Base-by-base conservation (phyloP, 2,888 invertebrate species). In the Caenorhabditis parvicauda region DNA sequence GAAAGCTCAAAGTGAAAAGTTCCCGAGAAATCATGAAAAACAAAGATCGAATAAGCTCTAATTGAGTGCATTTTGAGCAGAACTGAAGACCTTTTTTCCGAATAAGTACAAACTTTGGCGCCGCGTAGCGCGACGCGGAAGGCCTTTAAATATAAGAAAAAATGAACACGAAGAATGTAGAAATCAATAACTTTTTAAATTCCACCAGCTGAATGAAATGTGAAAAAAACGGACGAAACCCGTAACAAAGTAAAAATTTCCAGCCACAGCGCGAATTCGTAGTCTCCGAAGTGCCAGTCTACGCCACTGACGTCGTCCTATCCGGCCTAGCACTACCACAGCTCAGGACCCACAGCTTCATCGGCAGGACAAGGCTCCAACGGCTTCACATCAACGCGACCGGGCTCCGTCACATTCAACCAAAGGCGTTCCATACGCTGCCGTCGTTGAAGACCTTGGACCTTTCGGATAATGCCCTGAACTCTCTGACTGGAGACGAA, bases 271-370 rank as follows among this genome's bases (percentile, higher is more conserved):
- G 61, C 5, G 55, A 67, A 29, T 64, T 56, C 27, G 50, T 57
- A 5, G 54, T 88, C 86, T 88, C 89, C 69, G 87, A 88, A 83
- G 89, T 92, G 81, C 91, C 91, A 9, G 91, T 91, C 90, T 90
- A 90, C 81, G 89, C 90, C 59, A 90, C 91, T n/a, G 88, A 90
- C 81, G 85, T 91, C 68, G 90, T 89, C 81, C 85, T 92, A 63
- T 90, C 90, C 82, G 90, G 90, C 64, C 90, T 91, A 83, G 87
- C 89, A 81, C 86, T 91, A 73, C 87, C 87, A 75, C 85, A 87
- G 55, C 86, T 91, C 53, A 87, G 88, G 69, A 89, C 89, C 82
- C 90, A 90, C 83, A 88, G 89, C 39, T 91, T 92, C 83, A 89
- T 91, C 72, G 91, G 76, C 28, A 57, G 78, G 12, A 47, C 43